Percentiles rank a stretch among this genome's conserved stretches.
Evolutionary conservation across 1,140 invertebrate species (phyloP).

Genomic region (Palaemon carinicauda): DNA sequence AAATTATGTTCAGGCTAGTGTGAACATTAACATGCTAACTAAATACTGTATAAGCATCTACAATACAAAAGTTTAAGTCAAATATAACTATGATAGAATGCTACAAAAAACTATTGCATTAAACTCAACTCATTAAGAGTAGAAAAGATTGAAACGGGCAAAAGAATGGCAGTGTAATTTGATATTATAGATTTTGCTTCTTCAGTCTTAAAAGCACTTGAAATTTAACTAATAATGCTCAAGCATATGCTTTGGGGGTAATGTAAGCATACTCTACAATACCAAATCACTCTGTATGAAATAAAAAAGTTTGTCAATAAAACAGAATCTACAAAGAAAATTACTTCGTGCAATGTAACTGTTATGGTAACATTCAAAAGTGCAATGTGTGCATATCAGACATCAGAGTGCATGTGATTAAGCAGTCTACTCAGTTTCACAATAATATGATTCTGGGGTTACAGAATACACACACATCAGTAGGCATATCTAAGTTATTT

Average conservation of each 20-base stretch:
- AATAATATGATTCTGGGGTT: too few species aligned
- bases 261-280: neutral
- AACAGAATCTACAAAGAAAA: neutral
- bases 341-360: neutral
- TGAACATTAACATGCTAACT: neutral
- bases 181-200: neutral
- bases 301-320: slow-evolving; percentile 17
- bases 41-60: neutral
- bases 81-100: too few species aligned
- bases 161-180: neutral
- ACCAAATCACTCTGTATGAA: slow-evolving; percentile 34
- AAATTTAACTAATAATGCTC: neutral
- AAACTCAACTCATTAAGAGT: neutral
- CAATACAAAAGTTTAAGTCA: too few species aligned
- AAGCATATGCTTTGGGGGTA: neutral
- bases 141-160: neutral
- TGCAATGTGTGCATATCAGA: too few species aligned
- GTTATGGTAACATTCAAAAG: neutral
- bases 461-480: too few species aligned
- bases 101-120: too few species aligned
- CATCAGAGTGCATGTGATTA: too few species aligned
- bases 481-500: too few species aligned
- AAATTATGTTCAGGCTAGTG: neutral
- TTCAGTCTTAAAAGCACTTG: neutral
- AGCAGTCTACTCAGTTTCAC: too few species aligned